A percentile compares a stretch with the other conserved stretches of the same genome.
Conservation (phyloP, 2,888 invertebrate species). For the Melinaea menophilus region DNA sequence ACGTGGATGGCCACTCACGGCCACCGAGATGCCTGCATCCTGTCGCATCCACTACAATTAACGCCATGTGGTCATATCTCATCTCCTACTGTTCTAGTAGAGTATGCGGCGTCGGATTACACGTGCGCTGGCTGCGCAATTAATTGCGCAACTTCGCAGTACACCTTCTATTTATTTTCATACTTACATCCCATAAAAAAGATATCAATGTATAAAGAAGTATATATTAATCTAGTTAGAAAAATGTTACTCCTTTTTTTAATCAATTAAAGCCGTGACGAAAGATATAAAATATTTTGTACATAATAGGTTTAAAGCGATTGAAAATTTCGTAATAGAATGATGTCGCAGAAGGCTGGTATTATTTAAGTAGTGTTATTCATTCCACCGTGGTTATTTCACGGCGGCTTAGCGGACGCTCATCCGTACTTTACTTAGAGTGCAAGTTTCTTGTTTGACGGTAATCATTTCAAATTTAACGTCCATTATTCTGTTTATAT, state of each 20-base stretch:
- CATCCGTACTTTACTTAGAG: constrained; percentile 12
- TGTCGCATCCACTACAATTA: constrained; percentile 17
- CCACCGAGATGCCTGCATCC: constrained; percentile 23
- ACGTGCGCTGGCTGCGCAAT: constrained; percentile 7
- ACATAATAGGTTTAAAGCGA: constrained; percentile 1
- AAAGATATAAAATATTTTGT: background rate
- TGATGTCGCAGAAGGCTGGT: constrained; percentile 23
- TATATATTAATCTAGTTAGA: background rate
- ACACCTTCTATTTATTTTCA: background rate
- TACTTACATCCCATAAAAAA: background rate
- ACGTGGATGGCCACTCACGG: constrained; percentile 28
- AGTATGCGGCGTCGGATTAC: constrained; percentile 19
- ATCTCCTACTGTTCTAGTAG: constrained; percentile 26
- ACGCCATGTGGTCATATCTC: constrained; percentile 17
- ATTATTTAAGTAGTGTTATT: constrained; percentile 52
- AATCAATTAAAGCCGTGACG: background rate
- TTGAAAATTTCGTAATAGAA: constrained; percentile 6
- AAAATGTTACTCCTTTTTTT: background rate
- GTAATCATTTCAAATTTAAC: constrained; percentile 14
- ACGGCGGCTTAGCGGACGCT: constrained; percentile 57
- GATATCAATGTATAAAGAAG: too few relatives aligned
- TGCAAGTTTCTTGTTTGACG: constrained; percentile 21
- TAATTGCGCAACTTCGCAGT: background rate
- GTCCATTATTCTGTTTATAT: background rate
- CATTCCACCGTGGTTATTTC: constrained; percentile 64